Evolutionary conservation across 1,140 invertebrate genomes (phyloP).

Genomic region (Drosophila sulfurigaster): DNA sequence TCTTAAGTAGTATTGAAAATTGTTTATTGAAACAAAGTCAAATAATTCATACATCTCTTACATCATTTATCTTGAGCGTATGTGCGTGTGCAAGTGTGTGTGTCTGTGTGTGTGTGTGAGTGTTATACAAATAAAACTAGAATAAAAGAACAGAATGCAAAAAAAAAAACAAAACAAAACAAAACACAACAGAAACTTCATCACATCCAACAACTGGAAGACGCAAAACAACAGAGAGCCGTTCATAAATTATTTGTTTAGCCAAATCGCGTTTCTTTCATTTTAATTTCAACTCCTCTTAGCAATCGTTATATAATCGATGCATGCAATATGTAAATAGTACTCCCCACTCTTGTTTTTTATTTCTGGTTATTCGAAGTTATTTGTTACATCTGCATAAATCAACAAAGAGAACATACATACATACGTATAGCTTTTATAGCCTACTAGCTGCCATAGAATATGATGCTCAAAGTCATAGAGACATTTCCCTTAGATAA

Average conservation of each 20-base stretch:
- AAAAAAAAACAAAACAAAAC: not conserved
- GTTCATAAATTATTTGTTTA: conserved; percentile 16
- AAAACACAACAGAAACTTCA: not conserved
- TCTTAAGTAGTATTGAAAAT: conserved; percentile 60
- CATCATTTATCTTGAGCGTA: not conserved
- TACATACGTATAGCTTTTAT: conserved; percentile 24
- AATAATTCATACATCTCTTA: conserved; percentile 5
- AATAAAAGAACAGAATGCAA: not conserved
- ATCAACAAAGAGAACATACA: not conserved
- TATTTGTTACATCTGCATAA: not conserved
- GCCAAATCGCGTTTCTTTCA: not conserved
- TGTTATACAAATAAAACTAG: not conserved
- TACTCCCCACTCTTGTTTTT: not conserved
- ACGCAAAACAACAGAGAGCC: conserved; percentile 7
- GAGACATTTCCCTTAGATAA: conserved; percentile 16
- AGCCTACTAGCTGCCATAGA: conserved; percentile 45
- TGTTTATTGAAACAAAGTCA: conserved; percentile 39
- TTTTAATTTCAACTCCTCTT: not conserved
- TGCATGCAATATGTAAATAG: conserved; percentile 12
- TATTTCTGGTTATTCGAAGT: not conserved
- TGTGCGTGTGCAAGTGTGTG: not conserved
- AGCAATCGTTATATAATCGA: conserved; percentile 25
- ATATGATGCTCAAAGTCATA: conserved; percentile 36
- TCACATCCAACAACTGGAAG: conserved; percentile 16
- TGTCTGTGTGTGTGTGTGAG: conserved; percentile 1